Base-by-base conservation (phyloP, 2,888 invertebrate species). In the Tuberolachnus salignus region DNA sequence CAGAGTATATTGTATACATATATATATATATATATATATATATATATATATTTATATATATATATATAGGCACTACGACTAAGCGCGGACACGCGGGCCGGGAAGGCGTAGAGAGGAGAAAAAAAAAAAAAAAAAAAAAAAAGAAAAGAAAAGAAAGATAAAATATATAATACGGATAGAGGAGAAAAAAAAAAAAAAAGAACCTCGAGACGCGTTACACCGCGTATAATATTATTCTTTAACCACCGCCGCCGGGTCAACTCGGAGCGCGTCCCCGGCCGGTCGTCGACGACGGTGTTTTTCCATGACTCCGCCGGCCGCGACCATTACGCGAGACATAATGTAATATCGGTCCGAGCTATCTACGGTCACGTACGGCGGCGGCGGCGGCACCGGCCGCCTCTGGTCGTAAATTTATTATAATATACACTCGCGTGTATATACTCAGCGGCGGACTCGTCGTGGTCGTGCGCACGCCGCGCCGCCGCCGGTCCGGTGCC, bases 331-430 rank as follows among this genome's bases (percentile, higher is more conserved):
- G 55, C 23, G 16, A n/a, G 44, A 26, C 44, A 1, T 70, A n/a
- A n/a, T n/a, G n/a, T n/a, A n/a, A n/a, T n/a, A 70, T 70, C 70
- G 70, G 70, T 46, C 71, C 46, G 59, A 23, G 44, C 57, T 8
- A 49, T 72, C 46, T 59, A 19, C 59, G 59, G 71, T 72, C 71
- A 59, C 71, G 59, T 59, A 71, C 53, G 42, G 2, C 63, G 34
- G 6, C 34, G 34, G n/a, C n/a, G n/a, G n/a, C n/a, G n/a, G n/a
- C n/a, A 11, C 55, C 21, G 23, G 23, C 46, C 69, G 57, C 71
- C 44, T 64, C 46, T 46, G 66, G 66, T 46, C 46, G 64, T 64
- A 64, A 49, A 49, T 71, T 49, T 59, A 59, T 71, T 71, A 9
- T 59, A 9, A 57, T 59, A n/a, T 44, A 53, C 53, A 16, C 55